These are phyloP conservation scores for Hemitrygon akajei DNA, from an alignment of 2,797 vertebrate genomes.

Conservation along the genomic window DNA sequence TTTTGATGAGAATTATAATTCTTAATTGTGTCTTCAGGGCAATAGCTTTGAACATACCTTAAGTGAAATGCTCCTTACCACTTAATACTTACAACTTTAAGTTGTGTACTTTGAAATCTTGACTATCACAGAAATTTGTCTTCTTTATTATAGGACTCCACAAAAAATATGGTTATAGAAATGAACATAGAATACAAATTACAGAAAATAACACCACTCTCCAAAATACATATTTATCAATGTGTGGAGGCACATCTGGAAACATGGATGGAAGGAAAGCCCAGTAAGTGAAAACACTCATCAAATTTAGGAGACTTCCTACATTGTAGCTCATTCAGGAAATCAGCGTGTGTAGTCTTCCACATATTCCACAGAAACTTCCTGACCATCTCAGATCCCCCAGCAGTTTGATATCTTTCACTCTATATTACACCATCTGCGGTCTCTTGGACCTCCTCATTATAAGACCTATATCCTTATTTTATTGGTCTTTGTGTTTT, in stretches of 20 bases:
- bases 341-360: too few species aligned
- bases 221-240: not conserved
- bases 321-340: not conserved
- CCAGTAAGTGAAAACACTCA: not conserved
- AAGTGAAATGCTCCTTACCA: not conserved
- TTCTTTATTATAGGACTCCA: not conserved
- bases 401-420: too few species aligned
- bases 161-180: not conserved
- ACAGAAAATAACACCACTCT: not conserved
- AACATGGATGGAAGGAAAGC: not conserved
- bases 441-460: too few species aligned
- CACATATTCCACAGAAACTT: too few species aligned
- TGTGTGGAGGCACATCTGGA: not conserved
- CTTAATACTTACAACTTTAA: not conserved
- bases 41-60: not conserved
- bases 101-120: not conserved
- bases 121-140: not conserved
- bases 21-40: slow-evolving; percentile 23
- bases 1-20: slow-evolving; percentile 20
- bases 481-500: not conserved
- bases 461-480: not conserved
- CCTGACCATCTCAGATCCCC: too few species aligned
- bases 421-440: too few species aligned
- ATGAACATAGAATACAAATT: not conserved
- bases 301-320: not conserved